Evolutionary conservation across 2,797 vertebrate species (phyloP).

Genomic region (Sylvilagus floridanus): DNA sequence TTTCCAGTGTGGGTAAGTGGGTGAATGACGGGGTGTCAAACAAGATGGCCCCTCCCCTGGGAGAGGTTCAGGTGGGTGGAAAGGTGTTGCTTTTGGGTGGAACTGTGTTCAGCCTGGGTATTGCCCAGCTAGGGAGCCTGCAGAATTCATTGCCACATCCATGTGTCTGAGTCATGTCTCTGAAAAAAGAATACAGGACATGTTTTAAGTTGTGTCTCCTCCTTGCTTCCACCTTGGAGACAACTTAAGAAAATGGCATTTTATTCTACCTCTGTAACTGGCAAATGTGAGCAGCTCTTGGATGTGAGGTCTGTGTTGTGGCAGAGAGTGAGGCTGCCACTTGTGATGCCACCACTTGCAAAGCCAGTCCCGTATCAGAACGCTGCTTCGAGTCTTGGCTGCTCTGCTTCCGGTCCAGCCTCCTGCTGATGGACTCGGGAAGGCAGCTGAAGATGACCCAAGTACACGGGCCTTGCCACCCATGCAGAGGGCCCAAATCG

Average conservation of each 20-base stretch:
- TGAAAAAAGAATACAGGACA: not conserved
- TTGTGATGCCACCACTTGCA: no score
- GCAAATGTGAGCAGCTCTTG: not conserved
- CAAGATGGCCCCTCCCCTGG: not conserved
- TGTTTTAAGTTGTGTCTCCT: conserved; percentile 40
- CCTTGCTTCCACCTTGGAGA: conserved; percentile 32
- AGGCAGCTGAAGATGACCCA: no score
- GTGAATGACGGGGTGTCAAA: not conserved
- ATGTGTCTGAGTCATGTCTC: not conserved
- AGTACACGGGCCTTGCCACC: no score
- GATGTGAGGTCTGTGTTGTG: no score
- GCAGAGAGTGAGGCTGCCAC: no score
- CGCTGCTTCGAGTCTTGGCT: no score
- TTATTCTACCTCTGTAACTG: not conserved
- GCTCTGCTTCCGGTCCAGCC: no score
- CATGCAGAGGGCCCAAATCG: no score
- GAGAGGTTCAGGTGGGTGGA: not conserved
- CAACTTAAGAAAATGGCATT: conserved; percentile 29
- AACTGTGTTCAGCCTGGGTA: not conserved
- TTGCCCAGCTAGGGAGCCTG: not conserved
- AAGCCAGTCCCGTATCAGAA: no score
- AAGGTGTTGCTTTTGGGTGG: not conserved
- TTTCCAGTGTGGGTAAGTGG: conserved; percentile 34
- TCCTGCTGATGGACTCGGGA: no score
- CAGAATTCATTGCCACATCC: not conserved